Conservation (phyloP, 2,888 invertebrate species). For the Philopedon plagiatum region DNA sequence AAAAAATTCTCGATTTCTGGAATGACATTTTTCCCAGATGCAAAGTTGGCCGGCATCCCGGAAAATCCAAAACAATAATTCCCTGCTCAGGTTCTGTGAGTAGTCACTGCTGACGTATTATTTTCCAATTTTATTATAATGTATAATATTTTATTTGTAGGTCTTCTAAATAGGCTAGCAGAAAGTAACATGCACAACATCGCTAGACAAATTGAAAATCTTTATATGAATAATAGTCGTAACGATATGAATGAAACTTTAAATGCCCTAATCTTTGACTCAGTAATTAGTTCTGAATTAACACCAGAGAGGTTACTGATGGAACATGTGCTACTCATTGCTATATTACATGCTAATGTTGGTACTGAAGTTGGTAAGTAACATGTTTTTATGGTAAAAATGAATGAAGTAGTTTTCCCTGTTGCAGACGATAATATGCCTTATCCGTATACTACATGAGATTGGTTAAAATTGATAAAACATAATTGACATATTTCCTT, state of each 20-base stretch:
- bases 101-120: no score
- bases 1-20: no score
- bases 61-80: no score
- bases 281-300: slow-evolving; percentile 74
- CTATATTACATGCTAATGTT: slow-evolving; percentile 90
- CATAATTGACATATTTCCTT: no score
- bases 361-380: slow-evolving; percentile 89
- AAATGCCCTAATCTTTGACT: slow-evolving; percentile 78
- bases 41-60: no score
- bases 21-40: no score
- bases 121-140: no score
- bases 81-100: no score
- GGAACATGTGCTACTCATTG: slow-evolving; percentile 87
- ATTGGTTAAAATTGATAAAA: no score
- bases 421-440: no score
- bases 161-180: slow-evolving; percentile 86
- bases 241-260: slow-evolving; percentile 86
- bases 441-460: no score
- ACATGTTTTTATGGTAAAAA: not conserved
- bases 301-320: slow-evolving; percentile 84
- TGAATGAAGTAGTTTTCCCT: no score
- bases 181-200: slow-evolving; percentile 92
- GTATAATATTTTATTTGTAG: slow-evolving; percentile 63
- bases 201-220: slow-evolving; percentile 80
- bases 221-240: slow-evolving; percentile 86